Percentiles rank a stretch among this genome's conserved stretches.
Evolutionary conservation across 2,113 vertebrate species (phyloP).

Genomic region (Hyaena hyaena): DNA sequence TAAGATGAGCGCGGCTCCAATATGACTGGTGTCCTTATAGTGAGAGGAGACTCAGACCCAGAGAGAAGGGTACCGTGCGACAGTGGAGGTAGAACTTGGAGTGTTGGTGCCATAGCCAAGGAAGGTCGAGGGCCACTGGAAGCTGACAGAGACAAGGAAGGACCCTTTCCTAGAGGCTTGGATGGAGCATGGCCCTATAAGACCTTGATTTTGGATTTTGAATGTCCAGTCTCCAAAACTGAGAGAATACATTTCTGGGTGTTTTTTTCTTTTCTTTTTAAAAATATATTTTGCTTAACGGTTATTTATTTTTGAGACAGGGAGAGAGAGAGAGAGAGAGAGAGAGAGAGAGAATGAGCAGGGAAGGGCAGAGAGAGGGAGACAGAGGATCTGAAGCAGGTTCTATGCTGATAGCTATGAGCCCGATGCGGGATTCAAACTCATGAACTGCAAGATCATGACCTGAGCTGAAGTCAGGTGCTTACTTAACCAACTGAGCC

Average conservation of each 20-base stretch:
- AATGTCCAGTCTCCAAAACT: neutral
- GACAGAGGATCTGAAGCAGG: no score
- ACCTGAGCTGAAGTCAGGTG: no score
- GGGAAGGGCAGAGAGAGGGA: no score
- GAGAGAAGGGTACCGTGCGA: neutral
- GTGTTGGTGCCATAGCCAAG: neutral
- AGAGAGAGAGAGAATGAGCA: no score
- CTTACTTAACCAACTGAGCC: no score
- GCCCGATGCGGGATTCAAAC: no score
- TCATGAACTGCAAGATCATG: no score
- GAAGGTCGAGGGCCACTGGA: neutral
- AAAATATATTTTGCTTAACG: no score
- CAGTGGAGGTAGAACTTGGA: neutral
- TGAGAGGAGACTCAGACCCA: neutral
- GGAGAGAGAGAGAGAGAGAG: no score
- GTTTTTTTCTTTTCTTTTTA: no score
- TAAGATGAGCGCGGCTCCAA: neutral
- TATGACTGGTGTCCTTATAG: neutral
- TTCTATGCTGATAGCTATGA: no score
- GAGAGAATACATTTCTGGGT: neutral
- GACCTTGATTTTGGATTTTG: neutral
- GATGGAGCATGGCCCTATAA: neutral
- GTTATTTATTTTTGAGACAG: no score
- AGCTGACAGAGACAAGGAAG: neutral
- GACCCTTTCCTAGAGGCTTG: neutral